phyloP scores from a whole-genome alignment of 2,113 vertebrate genomes.

The Mirza zaza region DNA sequence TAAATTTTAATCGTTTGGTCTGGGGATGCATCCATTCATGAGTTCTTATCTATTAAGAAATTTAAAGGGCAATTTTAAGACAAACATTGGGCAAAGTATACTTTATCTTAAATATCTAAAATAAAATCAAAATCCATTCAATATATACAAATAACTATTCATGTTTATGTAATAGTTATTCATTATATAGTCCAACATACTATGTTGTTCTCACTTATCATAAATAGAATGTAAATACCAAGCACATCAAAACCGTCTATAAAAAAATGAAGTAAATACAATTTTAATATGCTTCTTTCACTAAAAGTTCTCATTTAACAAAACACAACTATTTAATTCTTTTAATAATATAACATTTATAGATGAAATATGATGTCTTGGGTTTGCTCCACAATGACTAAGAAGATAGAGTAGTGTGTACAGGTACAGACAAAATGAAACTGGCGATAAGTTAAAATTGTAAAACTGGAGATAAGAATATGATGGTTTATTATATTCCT shows the following conservation, averaged over 20 bases:
- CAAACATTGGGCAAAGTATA: neutral
- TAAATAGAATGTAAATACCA: neutral
- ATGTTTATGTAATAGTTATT: conserved; percentile 4
- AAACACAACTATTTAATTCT: conserved; percentile 7
- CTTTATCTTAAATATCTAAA: conserved; percentile 32
- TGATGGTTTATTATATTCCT: neutral
- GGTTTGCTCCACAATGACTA: neutral
- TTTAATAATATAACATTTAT: neutral
- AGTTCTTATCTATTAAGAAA: conserved; percentile 92
- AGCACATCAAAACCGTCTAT: neutral
- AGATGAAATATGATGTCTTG: neutral
- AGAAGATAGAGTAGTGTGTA: neutral
- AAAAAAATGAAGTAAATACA: neutral
- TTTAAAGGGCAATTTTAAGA: conserved; percentile 63
- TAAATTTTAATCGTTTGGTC: conserved; percentile 96
- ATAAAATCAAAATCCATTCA: conserved; percentile 20
- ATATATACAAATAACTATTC: neutral
- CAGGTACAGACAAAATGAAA: neutral
- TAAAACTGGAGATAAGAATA: neutral
- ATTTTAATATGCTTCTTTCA: neutral
- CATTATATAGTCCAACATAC: neutral
- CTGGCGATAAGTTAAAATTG: neutral
- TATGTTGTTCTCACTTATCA: neutral
- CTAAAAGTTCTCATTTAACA: neutral
- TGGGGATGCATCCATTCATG: conserved; percentile 99